Percentiles rank a stretch among this genome's conserved stretches.
These are phyloP conservation scores for Neoascia interrupta DNA, from an alignment of 2,888 invertebrate genomes.

Conservation along the genomic window DNA sequence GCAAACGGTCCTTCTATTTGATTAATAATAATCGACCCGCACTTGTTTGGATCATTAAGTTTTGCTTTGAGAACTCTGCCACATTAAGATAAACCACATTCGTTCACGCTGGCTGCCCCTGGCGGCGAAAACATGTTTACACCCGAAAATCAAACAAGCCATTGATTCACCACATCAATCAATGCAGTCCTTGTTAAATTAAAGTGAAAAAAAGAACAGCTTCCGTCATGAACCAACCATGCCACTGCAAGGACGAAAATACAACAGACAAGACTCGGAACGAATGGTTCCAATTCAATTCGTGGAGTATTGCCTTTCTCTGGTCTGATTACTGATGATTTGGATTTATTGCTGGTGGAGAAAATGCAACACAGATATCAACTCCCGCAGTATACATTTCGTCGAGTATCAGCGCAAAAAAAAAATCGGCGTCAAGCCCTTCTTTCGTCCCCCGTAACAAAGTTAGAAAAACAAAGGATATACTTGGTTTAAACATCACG, in stretches of 20 bases:
- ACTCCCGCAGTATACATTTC: too few relatives aligned
- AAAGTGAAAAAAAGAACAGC: conserved; percentile 23
- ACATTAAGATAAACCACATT: conserved; percentile 39
- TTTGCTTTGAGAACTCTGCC: too few relatives aligned
- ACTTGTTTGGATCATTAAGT: too few relatives aligned
- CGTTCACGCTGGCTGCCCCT: background rate
- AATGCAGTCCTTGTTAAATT: conserved; percentile 23
- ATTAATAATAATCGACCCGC: too few relatives aligned
- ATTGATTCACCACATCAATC: conserved; percentile 55
- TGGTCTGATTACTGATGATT: conserved; percentile 66
- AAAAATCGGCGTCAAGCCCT: background rate
- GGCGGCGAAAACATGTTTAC: conserved; percentile 40
- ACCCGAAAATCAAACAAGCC: conserved; percentile 38
- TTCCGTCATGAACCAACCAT: background rate
- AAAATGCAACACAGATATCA: conserved; percentile 56
- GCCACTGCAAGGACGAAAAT: conserved; percentile 13
- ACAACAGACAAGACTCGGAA: background rate
- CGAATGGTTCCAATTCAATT: conserved; percentile 36
- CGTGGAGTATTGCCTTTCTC: conserved; percentile 57
- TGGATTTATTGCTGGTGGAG: conserved; percentile 64
- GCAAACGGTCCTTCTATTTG: too few relatives aligned
- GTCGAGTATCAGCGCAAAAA: conserved; percentile 31
- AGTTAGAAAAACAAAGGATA: conserved; percentile 21
- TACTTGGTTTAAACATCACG: conserved; percentile 23
- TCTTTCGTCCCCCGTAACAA: background rate